A percentile compares a stretch with the other conserved stretches of the same genome.
These are phyloP conservation scores for Brachyistius frenatus DNA, from an alignment of 2,113 vertebrate species.

Conservation along the genomic window DNA sequence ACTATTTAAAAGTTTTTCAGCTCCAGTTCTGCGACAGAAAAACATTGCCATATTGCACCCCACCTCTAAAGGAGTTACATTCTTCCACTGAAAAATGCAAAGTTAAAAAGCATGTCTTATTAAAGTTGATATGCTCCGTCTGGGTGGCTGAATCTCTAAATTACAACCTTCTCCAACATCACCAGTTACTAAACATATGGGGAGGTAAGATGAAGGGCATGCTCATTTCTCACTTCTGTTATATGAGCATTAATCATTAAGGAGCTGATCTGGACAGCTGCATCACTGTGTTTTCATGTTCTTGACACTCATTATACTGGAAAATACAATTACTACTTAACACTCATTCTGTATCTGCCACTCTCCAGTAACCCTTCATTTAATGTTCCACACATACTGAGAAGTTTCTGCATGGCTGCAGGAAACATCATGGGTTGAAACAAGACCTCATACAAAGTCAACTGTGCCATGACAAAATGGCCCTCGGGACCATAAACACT, in stretches of 20 bases:
- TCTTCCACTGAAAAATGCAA: background rate
- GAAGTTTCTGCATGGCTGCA: background rate
- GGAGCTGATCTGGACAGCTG: background rate
- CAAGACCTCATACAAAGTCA: conserved; percentile 13
- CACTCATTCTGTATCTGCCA: background rate
- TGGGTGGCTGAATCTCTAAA: conserved; percentile 7
- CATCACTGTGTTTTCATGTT: background rate
- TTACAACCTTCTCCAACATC: background rate
- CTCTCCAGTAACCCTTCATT: conserved; percentile 5
- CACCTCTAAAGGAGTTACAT: background rate
- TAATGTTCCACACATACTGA: conserved; percentile 1
- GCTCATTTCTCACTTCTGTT: conserved; percentile 16
- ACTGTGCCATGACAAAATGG: conserved; percentile 6
- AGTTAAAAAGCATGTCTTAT: background rate
- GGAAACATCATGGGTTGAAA: background rate
- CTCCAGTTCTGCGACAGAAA: background rate
- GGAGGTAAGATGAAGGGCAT: conserved; percentile 1
- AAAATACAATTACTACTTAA: background rate
- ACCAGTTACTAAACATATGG: background rate
- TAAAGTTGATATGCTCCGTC: background rate
- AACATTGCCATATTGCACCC: background rate
- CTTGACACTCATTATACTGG: background rate
- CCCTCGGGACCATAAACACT: conserved; percentile 23
- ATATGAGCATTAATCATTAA: conserved; percentile 9
- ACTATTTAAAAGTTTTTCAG: background rate